phyloP scores from a whole-genome alignment of 2,888 invertebrate species.

The Drosophila aldrichi region DNA sequence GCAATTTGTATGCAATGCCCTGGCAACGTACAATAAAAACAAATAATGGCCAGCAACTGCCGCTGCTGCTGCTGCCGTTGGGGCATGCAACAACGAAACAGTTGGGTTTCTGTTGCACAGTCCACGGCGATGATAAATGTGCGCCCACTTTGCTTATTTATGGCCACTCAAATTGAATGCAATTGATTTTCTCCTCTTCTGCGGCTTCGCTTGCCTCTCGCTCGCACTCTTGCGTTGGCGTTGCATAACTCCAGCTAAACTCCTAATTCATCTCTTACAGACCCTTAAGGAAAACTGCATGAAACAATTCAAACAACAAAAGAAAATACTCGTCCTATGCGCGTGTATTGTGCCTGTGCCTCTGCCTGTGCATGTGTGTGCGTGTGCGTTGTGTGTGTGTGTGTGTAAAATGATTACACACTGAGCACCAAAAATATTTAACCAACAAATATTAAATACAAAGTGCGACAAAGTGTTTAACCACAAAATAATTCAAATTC shows the following conservation, averaged over 20 bases:
- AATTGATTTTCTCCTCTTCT: slow-evolving; percentile 62
- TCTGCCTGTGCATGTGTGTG: slow-evolving; percentile 40
- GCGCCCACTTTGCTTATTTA: slow-evolving; percentile 70
- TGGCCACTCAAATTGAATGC: slow-evolving; percentile 78
- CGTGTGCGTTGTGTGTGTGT: no score
- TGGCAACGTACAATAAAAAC: slow-evolving; percentile 30
- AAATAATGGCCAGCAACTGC: slow-evolving; percentile 65
- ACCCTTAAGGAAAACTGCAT: slow-evolving; percentile 50
- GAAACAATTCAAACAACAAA: slow-evolving; percentile 44
- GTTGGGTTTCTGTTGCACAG: slow-evolving; percentile 48
- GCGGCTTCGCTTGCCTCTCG: not conserved
- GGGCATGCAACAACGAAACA: slow-evolving; percentile 50
- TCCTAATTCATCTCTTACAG: slow-evolving; percentile 41
- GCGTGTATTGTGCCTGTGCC: slow-evolving; percentile 25
- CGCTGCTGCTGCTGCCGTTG: slow-evolving; percentile 26
- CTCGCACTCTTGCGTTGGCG: slow-evolving; percentile 63
- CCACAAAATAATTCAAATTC: slow-evolving; percentile 7
- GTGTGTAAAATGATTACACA: slow-evolving; percentile 56
- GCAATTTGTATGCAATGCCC: slow-evolving; percentile 64
- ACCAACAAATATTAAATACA: slow-evolving; percentile 44
- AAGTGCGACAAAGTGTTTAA: slow-evolving; percentile 60
- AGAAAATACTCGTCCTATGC: slow-evolving; percentile 27
- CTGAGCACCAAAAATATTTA: slow-evolving; percentile 62
- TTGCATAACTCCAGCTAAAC: slow-evolving; percentile 59
- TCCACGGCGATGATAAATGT: slow-evolving; percentile 65